A percentile compares a stretch with the other conserved stretches of the same genome.
These are phyloP conservation scores for Tachuris rubrigastra DNA, from an alignment of 2,113 vertebrate genomes.

Conservation along the genomic window DNA sequence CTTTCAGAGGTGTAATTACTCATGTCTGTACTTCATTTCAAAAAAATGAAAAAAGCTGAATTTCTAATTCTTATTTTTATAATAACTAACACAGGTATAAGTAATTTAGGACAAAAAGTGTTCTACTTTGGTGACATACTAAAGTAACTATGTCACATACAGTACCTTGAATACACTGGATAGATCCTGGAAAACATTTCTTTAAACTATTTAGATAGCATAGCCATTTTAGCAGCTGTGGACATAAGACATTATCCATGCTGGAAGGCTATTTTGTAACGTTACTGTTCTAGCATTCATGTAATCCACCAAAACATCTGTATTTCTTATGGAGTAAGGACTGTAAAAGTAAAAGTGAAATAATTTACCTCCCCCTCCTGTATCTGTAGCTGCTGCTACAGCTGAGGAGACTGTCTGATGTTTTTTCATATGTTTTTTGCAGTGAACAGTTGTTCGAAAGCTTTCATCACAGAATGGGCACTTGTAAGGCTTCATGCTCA, in stretches of 20 bases:
- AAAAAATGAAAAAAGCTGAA: not conserved
- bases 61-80: not conserved
- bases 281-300: not conserved
- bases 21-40: not conserved
- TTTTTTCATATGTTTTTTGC: constrained; percentile 93
- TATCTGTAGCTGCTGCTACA: constrained; percentile 62
- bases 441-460: constrained; percentile 90
- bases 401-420: constrained; percentile 77
- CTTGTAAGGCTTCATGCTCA: constrained; percentile 89
- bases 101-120: not conserved
- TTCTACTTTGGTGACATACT: not conserved
- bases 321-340: not conserved
- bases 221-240: not conserved
- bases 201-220: not conserved
- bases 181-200: not conserved
- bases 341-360: constrained; percentile 28
- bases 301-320: not conserved
- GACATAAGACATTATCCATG: not conserved
- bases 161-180: not conserved
- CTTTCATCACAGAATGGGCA: constrained; percentile 91
- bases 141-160: not conserved
- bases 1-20: not conserved
- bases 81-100: not conserved
- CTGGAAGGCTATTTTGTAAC: not conserved
- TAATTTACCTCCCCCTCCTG: constrained; percentile 80